These are phyloP conservation scores for Mormyrops attenuatus DNA, from an alignment of 2,797 vertebrate genomes.

Conservation along the genomic window DNA sequence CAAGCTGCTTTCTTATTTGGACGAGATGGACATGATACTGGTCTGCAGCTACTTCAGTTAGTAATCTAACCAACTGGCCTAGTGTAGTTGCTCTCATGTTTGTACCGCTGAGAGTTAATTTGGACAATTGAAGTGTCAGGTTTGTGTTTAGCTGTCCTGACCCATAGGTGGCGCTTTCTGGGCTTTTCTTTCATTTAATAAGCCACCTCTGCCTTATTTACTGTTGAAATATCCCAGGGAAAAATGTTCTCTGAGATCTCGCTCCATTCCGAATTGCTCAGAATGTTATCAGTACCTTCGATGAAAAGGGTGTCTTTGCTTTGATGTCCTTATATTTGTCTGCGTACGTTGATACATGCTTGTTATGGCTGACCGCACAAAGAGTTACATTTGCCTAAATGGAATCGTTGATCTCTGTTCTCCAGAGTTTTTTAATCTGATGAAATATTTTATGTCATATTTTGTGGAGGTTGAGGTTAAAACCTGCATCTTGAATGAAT, in stretches of 20 bases:
- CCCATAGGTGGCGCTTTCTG: not conserved
- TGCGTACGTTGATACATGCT: not conserved
- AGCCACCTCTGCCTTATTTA: not conserved
- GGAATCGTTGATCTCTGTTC: not conserved
- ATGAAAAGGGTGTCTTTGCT: not conserved
- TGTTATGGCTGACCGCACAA: not conserved
- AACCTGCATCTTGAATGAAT: not conserved
- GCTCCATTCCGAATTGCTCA: not conserved
- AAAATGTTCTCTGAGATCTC: not conserved
- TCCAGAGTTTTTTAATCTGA: not conserved
- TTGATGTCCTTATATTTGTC: not conserved
- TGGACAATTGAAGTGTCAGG: not conserved
- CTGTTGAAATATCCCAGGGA: not conserved
- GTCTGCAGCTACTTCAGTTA: not conserved
- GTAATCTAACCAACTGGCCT: not conserved
- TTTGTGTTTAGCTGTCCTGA: not conserved
- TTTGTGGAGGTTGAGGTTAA: not conserved
- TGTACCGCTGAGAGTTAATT: not conserved
- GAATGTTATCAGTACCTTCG: not conserved
- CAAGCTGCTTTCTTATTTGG: not conserved
- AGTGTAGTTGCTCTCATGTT: not conserved
- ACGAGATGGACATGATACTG: not conserved
- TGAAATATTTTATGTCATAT: not conserved
- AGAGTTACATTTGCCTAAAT: not conserved
- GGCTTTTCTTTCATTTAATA: not conserved